Evolutionary conservation across 2,113 vertebrate species (phyloP).

Genomic region (Caretta caretta): DNA sequence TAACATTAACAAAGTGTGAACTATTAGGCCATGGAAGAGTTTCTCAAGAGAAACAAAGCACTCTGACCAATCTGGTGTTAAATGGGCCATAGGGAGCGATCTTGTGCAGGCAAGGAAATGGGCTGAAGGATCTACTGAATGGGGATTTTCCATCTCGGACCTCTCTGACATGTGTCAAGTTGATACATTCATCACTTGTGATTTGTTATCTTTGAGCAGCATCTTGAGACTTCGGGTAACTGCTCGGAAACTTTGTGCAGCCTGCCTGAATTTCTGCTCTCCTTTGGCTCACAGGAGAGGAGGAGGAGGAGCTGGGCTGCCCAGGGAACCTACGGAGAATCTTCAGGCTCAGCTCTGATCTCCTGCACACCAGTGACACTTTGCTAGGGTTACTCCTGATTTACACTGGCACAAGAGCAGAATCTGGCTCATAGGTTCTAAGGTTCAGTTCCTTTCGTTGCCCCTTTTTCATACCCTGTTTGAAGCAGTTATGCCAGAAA

Average conservation of each 20-base stretch:
- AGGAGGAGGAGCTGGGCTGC: neutral
- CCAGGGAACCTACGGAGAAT: neutral
- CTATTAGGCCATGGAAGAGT: too few relatives aligned
- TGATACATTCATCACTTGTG: neutral
- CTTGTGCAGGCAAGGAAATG: neutral
- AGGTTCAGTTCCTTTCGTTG: neutral
- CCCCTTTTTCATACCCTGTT: neutral
- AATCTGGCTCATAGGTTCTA: neutral
- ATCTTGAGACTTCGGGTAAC: neutral
- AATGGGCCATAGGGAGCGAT: too few relatives aligned
- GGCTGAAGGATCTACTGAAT: neutral
- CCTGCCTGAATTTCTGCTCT: neutral
- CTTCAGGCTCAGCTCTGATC: neutral
- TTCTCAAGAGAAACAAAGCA: too few relatives aligned
- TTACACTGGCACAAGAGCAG: neutral
- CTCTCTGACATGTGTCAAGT: neutral
- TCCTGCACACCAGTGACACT: neutral
- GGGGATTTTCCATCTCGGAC: neutral
- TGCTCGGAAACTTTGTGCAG: neutral
- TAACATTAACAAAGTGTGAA: too few relatives aligned
- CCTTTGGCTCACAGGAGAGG: neutral
- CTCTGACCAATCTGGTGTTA: too few relatives aligned
- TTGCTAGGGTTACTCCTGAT: neutral
- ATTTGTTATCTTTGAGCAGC: constrained; percentile 1
- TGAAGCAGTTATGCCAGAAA: constrained; percentile 7